phyloP scores from a whole-genome alignment of 2,113 vertebrate genomes.

The Sebastes fasciatus region DNA sequence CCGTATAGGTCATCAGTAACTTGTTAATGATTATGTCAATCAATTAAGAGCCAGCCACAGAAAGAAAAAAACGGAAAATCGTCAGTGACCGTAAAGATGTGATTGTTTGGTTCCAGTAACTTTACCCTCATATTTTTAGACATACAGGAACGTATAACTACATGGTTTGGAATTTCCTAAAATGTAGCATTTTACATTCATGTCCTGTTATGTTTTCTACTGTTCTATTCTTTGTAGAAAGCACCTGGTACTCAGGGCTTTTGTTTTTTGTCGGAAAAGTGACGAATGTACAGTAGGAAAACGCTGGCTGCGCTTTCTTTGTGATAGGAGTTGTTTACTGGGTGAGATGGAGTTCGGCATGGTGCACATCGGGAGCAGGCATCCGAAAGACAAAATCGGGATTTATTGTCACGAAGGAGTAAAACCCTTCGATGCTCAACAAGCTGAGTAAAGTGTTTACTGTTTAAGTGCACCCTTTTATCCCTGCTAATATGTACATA shows the following conservation, averaged over 20 bases:
- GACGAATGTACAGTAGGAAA: conserved; percentile 43
- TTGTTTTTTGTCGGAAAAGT: conserved; percentile 18
- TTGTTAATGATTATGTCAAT: conserved; percentile 67
- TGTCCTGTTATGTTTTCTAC: conserved; percentile 53
- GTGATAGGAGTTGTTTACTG: conserved; percentile 43
- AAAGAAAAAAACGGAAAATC: conserved; percentile 3
- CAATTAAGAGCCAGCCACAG: conserved; percentile 31
- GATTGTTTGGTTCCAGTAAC: not conserved
- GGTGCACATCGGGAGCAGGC: conserved; percentile 26
- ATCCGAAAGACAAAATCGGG: conserved; percentile 32
- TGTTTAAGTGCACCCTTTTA: conserved; percentile 4
- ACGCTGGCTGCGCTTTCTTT: conserved; percentile 20
- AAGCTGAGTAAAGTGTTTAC: not conserved
- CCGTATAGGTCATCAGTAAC: conserved; percentile 48
- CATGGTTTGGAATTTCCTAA: conserved; percentile 42
- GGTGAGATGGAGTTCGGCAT: conserved; percentile 51
- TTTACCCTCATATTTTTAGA: conserved; percentile 11
- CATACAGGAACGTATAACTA: not conserved
- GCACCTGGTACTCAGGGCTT: conserved; percentile 45
- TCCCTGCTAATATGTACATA: conserved; percentile 26
- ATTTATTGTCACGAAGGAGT: conserved; percentile 22
- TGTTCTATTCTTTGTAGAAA: conserved; percentile 46
- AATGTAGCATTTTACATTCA: conserved; percentile 34
- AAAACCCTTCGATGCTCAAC: conserved; percentile 9
- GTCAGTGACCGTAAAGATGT: not conserved